Evolutionary conservation across 35 echinoderm and acorn worm genomes (phyloP).

Genomic region (Heliocidaris tuberculata): DNA sequence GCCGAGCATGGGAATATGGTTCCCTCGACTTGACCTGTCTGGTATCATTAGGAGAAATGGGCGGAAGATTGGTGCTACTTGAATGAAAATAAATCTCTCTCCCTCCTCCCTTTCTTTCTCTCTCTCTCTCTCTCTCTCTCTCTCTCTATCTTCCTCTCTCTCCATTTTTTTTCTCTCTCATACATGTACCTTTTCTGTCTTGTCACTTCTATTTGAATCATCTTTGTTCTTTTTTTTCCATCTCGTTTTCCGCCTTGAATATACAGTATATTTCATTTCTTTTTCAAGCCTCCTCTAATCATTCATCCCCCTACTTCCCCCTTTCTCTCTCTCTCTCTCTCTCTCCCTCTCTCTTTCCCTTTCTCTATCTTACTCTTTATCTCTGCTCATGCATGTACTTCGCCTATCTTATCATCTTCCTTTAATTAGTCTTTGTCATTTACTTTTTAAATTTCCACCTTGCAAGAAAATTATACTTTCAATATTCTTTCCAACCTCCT

Average conservation of each 20-base stretch:
- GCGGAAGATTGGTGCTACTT: constrained; percentile 1
- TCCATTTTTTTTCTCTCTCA: neutral
- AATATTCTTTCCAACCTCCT: neutral
- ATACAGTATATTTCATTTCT: too few relatives aligned
- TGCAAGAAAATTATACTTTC: neutral
- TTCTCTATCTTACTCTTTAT: neutral
- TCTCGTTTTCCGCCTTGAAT: neutral
- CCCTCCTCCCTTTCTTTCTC: neutral
- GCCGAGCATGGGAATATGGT: neutral
- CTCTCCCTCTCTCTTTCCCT: neutral
- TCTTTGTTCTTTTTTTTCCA: neutral
- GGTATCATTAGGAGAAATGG: neutral
- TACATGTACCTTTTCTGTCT: neutral
- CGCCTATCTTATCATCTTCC: neutral
- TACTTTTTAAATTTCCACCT: too few relatives aligned
- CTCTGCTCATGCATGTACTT: neutral
- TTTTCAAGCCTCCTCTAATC: too few relatives aligned
- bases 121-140: neutral
- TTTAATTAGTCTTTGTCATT: too few relatives aligned
- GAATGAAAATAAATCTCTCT: neutral
- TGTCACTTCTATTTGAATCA: neutral
- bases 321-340: neutral
- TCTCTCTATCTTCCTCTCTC: neutral
- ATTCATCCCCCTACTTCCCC: neutral
- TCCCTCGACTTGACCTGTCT: neutral